These are phyloP conservation scores for Phalloptychus januarius DNA, from an alignment of 2,797 vertebrate species.

Conservation along the genomic window DNA sequence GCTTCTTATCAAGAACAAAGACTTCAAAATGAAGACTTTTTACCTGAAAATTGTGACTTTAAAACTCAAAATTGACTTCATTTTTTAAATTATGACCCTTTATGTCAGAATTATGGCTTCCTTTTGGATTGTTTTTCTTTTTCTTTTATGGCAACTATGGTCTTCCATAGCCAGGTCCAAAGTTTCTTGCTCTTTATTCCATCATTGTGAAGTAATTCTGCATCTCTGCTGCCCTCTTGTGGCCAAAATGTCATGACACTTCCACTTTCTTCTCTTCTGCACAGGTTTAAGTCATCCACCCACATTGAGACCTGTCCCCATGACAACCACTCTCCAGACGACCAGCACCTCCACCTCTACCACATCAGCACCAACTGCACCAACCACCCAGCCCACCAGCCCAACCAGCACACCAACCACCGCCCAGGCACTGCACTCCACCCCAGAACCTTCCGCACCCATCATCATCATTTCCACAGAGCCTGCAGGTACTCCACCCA, in stretches of 20 bases:
- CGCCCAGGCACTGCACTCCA: slow-evolving; percentile 24
- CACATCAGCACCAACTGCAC: slow-evolving; percentile 33
- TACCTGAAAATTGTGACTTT: too few relatives aligned
- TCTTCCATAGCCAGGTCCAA: too few relatives aligned
- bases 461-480: slow-evolving; percentile 36
- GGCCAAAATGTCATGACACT: not conserved
- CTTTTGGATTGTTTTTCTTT: too few relatives aligned
- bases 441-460: slow-evolving; percentile 40
- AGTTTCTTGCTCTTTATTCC: not conserved
- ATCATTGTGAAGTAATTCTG: too few relatives aligned
- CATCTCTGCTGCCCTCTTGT: not conserved
- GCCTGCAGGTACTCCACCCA: not conserved
- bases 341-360: slow-evolving; percentile 45
- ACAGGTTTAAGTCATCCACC: slow-evolving; percentile 76
- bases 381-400: slow-evolving; percentile 15
- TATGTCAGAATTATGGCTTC: too few relatives aligned
- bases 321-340: slow-evolving; percentile 26
- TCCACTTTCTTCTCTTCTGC: slow-evolving; percentile 12
- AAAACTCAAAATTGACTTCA: too few relatives aligned
- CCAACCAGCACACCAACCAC: slow-evolving; percentile 21
- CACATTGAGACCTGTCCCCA: slow-evolving; percentile 52
- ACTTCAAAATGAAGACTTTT: too few relatives aligned
- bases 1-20: too few relatives aligned
- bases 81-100: too few relatives aligned
- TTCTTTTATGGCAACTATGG: too few relatives aligned